Evolutionary conservation across 2,797 vertebrate species (phyloP), one percentile per base, ranked within the genome.

Genomic region (Microctenopoma steveboyesi): DNA sequence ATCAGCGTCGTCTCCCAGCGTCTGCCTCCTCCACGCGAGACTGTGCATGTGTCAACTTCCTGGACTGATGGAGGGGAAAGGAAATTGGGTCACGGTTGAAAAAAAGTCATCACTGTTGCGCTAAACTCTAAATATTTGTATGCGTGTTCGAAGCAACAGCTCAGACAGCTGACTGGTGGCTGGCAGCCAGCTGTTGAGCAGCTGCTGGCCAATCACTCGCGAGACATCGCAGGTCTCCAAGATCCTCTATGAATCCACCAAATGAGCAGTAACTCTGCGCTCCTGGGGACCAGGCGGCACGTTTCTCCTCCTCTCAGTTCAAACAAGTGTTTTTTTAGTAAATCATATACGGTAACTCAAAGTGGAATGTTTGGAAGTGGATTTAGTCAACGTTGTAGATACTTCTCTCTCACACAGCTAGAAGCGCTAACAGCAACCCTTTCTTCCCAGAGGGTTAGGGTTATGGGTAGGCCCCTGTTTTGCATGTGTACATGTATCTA

Each of bases 1-100:
- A 84, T 83, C 84, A 66, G 76, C 52, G 39, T 72, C 71, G 69
- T 63, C 52, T 75, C 71, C 16, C 71, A 4, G 47, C 7, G 63
- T 56, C 72, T 67, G 56, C 66, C 69, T 84, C 73, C 66, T 79
- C 64, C 63, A 28, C 72, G 51, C 9, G 57, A 76, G 70, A 52
- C 48, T 5, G 4, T 10, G 51, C 60, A 64, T 83, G 74, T 83
- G 78, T 89, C 86, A 88, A 53, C 46, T 3, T 22, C 53, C 67
- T 3, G 22, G 50, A 43, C 64, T 76, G 76, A 86, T 64, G 57
- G 79, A 74, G 52, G n/a, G 53, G 35, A 27, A 39, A 73, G n/a
- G 22, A 54, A 86, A 82, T 45, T 69, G 69, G 76, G 72, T 86
- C 79, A 68, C 53, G 47, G 28, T 5, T 58, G 42, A 55, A 62